These are phyloP conservation scores for Chrysaora quinquecirrha DNA, from an alignment of 30 jellyfish, hydroid and myxozoan genomes.

Conservation along the genomic window DNA sequence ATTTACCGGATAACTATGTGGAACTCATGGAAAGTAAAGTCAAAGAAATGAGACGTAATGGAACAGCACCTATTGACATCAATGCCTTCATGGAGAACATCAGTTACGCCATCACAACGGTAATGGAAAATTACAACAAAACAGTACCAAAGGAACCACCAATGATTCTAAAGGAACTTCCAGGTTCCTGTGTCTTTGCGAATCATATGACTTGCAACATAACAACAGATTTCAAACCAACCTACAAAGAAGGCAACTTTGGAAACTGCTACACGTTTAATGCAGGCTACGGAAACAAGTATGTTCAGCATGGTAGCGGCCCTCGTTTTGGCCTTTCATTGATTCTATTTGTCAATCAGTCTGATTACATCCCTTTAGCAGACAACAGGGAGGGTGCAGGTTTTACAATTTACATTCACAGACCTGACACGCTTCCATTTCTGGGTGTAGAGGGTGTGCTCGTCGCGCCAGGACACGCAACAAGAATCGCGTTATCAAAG, in stretches of 20 bases:
- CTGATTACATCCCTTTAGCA: constrained; percentile 38
- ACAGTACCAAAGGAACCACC: constrained; percentile 24
- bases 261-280: constrained; percentile 44
- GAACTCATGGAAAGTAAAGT: background rate
- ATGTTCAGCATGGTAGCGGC: constrained; percentile 40
- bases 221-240: constrained; percentile 36
- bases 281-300: background rate
- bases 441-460: constrained; percentile 13
- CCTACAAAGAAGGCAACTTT: background rate
- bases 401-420: constrained; percentile 28
- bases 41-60: background rate
- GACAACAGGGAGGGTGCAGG: constrained; percentile 47
- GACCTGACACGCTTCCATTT: constrained; percentile 34
- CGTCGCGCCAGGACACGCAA: constrained; percentile 41
- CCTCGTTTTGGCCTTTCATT: constrained; percentile 40
- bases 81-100: background rate
- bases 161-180: constrained; percentile 9
- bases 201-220: constrained; percentile 7
- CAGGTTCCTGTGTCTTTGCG: constrained; percentile 28
- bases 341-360: constrained; percentile 26
- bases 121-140: constrained; percentile 31
- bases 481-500: constrained; percentile 10
- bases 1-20: constrained; percentile 3
- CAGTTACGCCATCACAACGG: background rate
- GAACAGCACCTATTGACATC: background rate